A percentile compares a stretch with the other conserved stretches of the same genome.
Conservation (phyloP, 2,797 vertebrate genomes). For the Denticeps clupeoides region DNA sequence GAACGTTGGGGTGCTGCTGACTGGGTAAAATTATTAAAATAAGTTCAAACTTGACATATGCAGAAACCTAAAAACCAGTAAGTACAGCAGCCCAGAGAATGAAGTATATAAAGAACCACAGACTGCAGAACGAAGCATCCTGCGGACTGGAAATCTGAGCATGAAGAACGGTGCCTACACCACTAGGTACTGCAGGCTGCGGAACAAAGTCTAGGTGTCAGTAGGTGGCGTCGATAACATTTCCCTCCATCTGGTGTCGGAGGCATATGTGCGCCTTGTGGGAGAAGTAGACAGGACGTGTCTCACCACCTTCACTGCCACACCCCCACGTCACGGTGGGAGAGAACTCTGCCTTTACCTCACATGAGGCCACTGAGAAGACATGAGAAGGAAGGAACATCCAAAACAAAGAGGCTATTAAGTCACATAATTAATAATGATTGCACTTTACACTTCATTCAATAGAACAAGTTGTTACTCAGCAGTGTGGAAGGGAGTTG, state of each 20-base stretch:
- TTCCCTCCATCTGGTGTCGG: conserved; percentile 34
- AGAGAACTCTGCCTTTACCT: conserved; percentile 14
- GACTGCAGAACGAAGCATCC: too few species aligned
- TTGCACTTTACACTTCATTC: not conserved
- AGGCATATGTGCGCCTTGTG: conserved; percentile 32
- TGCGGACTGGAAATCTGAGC: too few species aligned
- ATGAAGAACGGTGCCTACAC: too few species aligned
- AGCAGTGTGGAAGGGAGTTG: not conserved
- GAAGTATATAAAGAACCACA: too few species aligned
- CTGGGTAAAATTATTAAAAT: too few species aligned
- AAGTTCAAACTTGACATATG: too few species aligned
- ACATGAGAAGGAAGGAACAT: not conserved
- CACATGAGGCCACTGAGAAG: conserved; percentile 20
- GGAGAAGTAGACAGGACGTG: conserved; percentile 23
- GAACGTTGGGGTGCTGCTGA: too few species aligned
- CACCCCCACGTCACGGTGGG: conserved; percentile 15
- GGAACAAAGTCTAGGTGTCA: conserved; percentile 12
- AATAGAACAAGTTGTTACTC: not conserved
- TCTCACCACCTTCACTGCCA: conserved; percentile 5
- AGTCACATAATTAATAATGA: not conserved
- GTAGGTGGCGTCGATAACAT: conserved; percentile 32
- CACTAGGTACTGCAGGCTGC: not conserved
- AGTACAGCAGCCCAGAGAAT: too few species aligned
- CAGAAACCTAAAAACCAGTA: too few species aligned
- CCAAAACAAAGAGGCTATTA: too few species aligned